A percentile compares a stretch with the other conserved stretches of the same genome.
These are phyloP conservation scores for Sweltsa coloradensis DNA, from an alignment of 1,140 invertebrate genomes.

Conservation along the genomic window DNA sequence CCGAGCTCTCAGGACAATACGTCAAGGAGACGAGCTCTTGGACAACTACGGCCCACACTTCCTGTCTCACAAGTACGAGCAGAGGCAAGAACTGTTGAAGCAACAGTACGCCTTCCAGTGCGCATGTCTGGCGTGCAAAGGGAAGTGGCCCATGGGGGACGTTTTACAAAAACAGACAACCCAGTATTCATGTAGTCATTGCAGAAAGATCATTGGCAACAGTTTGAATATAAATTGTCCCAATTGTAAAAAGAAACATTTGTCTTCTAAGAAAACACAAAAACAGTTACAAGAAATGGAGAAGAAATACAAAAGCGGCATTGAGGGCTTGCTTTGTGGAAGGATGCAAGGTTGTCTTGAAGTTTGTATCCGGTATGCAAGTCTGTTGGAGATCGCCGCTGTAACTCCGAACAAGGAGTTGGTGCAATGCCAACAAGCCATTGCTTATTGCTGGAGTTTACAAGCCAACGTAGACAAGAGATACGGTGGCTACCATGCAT, in stretches of 20 bases:
- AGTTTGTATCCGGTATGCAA: not conserved
- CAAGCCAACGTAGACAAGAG: too few species aligned
- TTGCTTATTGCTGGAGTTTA: conserved; percentile 6
- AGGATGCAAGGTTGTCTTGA: not conserved
- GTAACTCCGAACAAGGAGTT: conserved; percentile 2
- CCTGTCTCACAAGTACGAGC: conserved; percentile 27
- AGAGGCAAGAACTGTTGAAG: conserved; percentile 31
- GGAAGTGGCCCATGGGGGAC: conserved; percentile 32
- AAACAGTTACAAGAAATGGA: not conserved
- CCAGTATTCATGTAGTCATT: not conserved
- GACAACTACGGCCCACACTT: conserved; percentile 49
- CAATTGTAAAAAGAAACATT: conserved; percentile 2
- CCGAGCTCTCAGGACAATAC: conserved; percentile 27
- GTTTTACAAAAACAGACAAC: not conserved
- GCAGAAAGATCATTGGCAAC: not conserved
- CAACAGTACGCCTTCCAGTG: conserved; percentile 46
- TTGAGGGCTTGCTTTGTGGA: not conserved
- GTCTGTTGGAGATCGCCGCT: not conserved
- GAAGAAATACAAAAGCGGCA: not conserved
- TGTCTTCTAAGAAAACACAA: not conserved
- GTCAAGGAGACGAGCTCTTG: conserved; percentile 38
- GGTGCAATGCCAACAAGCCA: not conserved
- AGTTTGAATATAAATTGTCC: not conserved
- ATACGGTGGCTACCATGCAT: too few species aligned
- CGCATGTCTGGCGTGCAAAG: conserved; percentile 36